phyloP scores from a whole-genome alignment of 2,113 vertebrate genomes.

The Fregetta grallaria region DNA sequence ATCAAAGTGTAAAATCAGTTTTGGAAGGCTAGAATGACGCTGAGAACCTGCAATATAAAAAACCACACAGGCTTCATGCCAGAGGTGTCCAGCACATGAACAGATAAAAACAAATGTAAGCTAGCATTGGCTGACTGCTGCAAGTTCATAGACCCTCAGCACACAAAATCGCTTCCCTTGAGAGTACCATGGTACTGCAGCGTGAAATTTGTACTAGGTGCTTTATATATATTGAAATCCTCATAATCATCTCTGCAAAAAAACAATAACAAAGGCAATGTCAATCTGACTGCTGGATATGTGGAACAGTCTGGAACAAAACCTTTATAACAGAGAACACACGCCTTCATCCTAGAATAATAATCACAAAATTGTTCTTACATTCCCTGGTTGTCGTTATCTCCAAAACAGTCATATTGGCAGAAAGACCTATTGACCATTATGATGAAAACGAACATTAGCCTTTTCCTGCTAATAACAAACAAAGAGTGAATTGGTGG shows the following conservation, averaged over 20 bases:
- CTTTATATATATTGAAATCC: neutral
- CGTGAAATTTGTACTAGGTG: neutral
- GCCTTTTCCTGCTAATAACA: neutral
- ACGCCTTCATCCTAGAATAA: neutral
- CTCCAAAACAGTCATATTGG: neutral
- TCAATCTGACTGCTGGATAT: neutral
- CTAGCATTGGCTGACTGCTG: neutral
- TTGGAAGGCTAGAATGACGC: neutral
- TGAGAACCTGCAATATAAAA: neutral
- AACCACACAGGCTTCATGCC: neutral
- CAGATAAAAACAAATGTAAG: neutral
- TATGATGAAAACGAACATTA: neutral
- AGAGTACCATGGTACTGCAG: neutral
- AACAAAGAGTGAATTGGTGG: neutral
- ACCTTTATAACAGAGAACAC: neutral
- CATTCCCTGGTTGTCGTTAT: neutral
- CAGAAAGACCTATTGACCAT: neutral
- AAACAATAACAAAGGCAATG: neutral
- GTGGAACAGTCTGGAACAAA: neutral
- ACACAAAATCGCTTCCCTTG: neutral
- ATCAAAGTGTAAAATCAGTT: neutral
- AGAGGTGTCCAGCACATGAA: neutral
- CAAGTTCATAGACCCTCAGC: neutral
- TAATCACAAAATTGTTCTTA: neutral
- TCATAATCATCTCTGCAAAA: neutral